Conservation (phyloP, 2,113 vertebrate species). For the Lipotes vexillifer region DNA sequence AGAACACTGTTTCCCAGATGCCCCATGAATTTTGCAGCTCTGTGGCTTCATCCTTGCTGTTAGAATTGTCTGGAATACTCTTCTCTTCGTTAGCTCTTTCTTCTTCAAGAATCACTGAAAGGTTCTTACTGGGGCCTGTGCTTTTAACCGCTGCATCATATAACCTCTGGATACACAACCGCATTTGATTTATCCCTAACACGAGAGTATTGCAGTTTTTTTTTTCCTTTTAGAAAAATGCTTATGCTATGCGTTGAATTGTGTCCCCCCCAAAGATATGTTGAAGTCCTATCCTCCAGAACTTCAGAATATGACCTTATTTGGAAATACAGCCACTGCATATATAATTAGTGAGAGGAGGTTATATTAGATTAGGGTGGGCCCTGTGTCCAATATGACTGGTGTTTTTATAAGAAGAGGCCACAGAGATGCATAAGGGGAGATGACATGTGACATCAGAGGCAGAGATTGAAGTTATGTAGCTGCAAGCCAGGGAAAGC, state of each 20-base stretch:
- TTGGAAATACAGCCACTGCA: neutral
- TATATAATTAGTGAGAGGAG: neutral
- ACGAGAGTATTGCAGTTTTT: neutral
- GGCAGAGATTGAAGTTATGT: neutral
- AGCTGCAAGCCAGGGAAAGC: neutral
- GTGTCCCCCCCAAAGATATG: neutral
- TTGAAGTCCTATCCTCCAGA: neutral
- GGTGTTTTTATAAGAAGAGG: neutral
- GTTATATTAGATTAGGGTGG: neutral
- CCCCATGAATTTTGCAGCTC: neutral
- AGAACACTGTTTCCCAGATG: neutral
- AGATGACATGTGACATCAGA: neutral
- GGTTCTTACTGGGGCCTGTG: neutral
- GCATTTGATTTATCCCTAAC: neutral
- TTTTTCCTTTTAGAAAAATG: neutral
- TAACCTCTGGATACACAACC: fast-evolving
- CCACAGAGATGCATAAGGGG: neutral
- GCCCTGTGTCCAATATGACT: neutral
- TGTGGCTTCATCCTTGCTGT: neutral
- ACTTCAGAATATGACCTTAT: neutral
- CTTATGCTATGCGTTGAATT: neutral
- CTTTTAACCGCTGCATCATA: neutral
- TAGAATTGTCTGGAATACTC: neutral
- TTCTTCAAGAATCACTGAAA: neutral
- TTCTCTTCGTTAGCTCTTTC: neutral